Evolutionary conservation across 1,140 invertebrate genomes (phyloP), one percentile per base, ranked within the genome.

Genomic region (Diplogasteroides magnus): DNA sequence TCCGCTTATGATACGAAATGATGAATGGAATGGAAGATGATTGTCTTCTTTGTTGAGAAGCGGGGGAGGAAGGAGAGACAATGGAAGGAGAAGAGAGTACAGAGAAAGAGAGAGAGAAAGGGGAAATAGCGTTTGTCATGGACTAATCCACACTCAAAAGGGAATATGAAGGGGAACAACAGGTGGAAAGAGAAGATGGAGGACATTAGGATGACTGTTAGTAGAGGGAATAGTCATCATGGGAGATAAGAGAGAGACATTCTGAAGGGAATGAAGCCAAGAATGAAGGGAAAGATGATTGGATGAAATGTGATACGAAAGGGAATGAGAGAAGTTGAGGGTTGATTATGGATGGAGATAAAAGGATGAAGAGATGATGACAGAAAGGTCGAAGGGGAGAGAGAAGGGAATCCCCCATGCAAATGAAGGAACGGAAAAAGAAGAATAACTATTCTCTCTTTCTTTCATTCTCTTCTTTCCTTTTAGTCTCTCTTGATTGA

Each of bases 101-200:
- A 3, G 25, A 29, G 27, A 67, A 56, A 67, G 65, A 60, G 59
- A 31, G 57, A 67, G 57, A 67, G 59, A 31, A 29, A 31, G 28
- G 57, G 59, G 59, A 60, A 56, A 67, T 59, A 67, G 56, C 48
- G 32, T 60, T 31, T 32, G 25, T 26, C 31, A 25, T 23, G 48
- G 65, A 67, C 26, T 67, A 57, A 67, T 58, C 32, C 59, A 31
- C 55, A 67, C 57, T 67, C 59, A 48, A 48, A 11, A 48, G 37
- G 37, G 37, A 48, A 19, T 48, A 19, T 11, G 37, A 48, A 19
- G 19, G 37, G 37, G 37, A 48, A 48, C 6, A 19, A 48, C 6
- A 19, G 37, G 37, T 11, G 37, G 37, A 48, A 48, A 48, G 37
- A 48, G 37, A 48, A 48, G 37, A 48, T 6, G 37, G 19, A 19